phyloP scores from a whole-genome alignment of 2,797 vertebrate genomes.

The Psittacula derbiana region DNA sequence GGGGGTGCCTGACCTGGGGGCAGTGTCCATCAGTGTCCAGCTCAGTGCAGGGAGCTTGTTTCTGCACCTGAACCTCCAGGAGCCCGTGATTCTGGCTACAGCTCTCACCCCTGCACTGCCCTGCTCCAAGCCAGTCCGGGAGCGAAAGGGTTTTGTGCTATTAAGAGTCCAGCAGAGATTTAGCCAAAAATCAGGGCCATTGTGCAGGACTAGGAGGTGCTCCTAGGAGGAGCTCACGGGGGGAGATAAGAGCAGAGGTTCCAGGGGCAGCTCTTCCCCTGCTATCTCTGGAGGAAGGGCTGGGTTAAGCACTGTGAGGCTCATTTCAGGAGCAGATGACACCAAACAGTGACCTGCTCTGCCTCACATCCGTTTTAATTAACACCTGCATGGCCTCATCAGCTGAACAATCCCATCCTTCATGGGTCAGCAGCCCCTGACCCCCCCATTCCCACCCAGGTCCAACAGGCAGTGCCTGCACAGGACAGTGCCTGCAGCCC shows the following conservation, averaged over 20 bases:
- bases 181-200: not conserved
- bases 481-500: not conserved
- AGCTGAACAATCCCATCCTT: conserved; percentile 51
- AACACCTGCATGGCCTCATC: conserved; percentile 61
- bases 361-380: conserved; percentile 66
- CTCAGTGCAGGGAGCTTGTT: not conserved
- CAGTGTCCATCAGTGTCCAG: not conserved
- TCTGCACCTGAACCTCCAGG: not conserved
- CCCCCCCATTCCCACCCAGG: not conserved
- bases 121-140: not conserved
- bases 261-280: not conserved
- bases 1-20: not conserved
- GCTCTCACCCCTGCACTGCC: not conserved
- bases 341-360: conserved; percentile 62
- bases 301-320: not conserved
- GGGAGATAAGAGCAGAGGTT: not conserved
- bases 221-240: not conserved
- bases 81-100: not conserved
- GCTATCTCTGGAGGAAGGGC: not conserved
- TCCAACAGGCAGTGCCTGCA: not conserved
- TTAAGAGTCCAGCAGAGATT: not conserved
- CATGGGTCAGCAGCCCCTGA: conserved; percentile 50
- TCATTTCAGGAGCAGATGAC: conserved; percentile 51
- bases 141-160: not conserved
- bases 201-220: not conserved